Evolutionary conservation across 2,113 vertebrate genomes (phyloP).

Genomic region (Tauraco erythrolophus): DNA sequence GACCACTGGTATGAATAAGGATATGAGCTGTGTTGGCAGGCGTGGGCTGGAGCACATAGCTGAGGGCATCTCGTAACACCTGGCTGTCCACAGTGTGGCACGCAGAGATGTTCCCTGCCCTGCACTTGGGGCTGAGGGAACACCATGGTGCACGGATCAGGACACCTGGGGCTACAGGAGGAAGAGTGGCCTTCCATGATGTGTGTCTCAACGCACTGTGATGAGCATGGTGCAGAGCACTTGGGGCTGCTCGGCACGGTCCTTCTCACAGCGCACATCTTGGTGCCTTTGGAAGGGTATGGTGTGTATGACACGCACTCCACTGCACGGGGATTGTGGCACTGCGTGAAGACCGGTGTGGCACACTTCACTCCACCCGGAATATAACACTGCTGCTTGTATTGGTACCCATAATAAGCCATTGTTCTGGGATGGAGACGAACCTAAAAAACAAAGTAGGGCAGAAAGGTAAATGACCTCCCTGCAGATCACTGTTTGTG

Average conservation of each 20-base stretch:
- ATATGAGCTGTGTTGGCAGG: background rate
- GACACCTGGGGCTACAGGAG: background rate
- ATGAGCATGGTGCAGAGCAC: accelerated
- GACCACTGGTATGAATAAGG: slow-evolving; percentile 56
- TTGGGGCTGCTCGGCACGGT: background rate
- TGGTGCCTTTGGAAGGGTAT: accelerated
- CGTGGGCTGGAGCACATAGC: accelerated
- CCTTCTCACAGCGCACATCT: background rate
- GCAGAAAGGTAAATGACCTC: no score
- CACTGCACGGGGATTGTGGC: accelerated
- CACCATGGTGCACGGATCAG: accelerated
- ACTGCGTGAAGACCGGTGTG: accelerated
- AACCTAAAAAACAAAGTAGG: background rate
- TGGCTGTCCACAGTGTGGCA: background rate
- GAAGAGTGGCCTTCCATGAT: background rate
- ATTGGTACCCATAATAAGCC: slow-evolving; percentile 12
- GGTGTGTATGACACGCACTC: accelerated
- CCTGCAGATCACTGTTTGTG: no score
- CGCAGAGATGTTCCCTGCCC: background rate
- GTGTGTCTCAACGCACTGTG: background rate
- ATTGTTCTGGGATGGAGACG: background rate
- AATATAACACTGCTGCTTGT: background rate
- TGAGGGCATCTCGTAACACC: background rate
- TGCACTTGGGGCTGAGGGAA: background rate
- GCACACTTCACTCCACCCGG: accelerated